phyloP scores from a whole-genome alignment of 1,140 invertebrate species.

The Drosophila orosa region DNA sequence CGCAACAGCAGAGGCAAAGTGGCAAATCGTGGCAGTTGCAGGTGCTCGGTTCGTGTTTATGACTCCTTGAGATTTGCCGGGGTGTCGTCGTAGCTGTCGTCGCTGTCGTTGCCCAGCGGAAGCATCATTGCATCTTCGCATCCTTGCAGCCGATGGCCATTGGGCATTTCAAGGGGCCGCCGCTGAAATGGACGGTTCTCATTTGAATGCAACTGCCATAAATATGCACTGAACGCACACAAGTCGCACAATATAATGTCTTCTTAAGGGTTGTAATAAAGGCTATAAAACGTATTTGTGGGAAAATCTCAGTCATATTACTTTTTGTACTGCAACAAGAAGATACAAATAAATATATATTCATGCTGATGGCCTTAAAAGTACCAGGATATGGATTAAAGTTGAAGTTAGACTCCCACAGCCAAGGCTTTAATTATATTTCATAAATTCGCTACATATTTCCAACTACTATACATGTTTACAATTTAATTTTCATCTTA shows the following conservation, averaged over 20 bases:
- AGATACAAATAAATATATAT: not conserved
- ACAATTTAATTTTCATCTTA: slow-evolving; percentile 4
- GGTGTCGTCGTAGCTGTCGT: slow-evolving; percentile 35
- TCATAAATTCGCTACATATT: not conserved
- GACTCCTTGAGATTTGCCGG: slow-evolving; percentile 67
- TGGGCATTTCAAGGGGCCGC: slow-evolving; percentile 9
- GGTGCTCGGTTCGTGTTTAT: slow-evolving; percentile 71
- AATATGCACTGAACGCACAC: slow-evolving; percentile 49
- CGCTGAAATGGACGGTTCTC: slow-evolving; percentile 40
- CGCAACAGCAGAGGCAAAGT: slow-evolving; percentile 4
- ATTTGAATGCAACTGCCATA: slow-evolving; percentile 70
- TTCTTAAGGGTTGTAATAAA: not conserved
- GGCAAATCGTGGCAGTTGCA: slow-evolving; percentile 44
- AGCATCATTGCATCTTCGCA: slow-evolving; percentile 34
- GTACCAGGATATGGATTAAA: not conserved
- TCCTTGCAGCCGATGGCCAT: slow-evolving; percentile 29
- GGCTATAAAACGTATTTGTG: not conserved
- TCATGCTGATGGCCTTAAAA: not conserved
- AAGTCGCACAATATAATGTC: not conserved
- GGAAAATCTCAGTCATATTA: not conserved
- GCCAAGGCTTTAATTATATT: not conserved
- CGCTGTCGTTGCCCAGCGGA: slow-evolving; percentile 59
- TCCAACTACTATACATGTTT: no score
- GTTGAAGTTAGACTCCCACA: not conserved
- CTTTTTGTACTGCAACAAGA: not conserved